A percentile compares a stretch with the other conserved stretches of the same genome.
Conservation (phyloP, 2,888 invertebrate genomes). For the Molanna angustata region DNA sequence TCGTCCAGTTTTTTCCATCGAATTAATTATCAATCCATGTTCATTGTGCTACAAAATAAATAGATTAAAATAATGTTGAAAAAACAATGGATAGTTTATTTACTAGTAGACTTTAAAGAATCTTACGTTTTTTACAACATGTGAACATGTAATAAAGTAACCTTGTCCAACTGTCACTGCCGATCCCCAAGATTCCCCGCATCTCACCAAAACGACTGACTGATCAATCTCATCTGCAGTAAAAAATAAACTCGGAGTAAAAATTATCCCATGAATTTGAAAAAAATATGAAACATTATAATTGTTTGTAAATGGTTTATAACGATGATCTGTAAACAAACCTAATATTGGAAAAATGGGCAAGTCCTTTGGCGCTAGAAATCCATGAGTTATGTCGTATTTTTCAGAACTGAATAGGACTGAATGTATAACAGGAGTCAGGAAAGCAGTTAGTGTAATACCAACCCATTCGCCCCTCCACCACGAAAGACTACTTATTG, state of each 20-base stretch:
- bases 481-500: slow-evolving; percentile 60
- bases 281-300: background rate
- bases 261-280: background rate
- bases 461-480: slow-evolving; percentile 64
- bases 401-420: background rate
- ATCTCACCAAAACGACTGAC: slow-evolving; percentile 55
- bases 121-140: slow-evolving; percentile 56
- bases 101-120: too few relatives aligned
- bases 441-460: slow-evolving; percentile 56
- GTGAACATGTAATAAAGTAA: slow-evolving; percentile 59
- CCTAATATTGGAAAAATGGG: slow-evolving; percentile 4
- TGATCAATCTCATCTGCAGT: slow-evolving; percentile 13
- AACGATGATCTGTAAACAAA: slow-evolving; percentile 4
- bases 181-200: slow-evolving; percentile 60
- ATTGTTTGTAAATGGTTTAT: background rate
- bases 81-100: too few relatives aligned
- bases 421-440: slow-evolving; percentile 39
- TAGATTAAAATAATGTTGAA: background rate
- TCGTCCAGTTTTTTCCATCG: slow-evolving; percentile 44
- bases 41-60: slow-evolving; percentile 39
- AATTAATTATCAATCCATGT: slow-evolving; percentile 46
- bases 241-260: background rate
- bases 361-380: background rate
- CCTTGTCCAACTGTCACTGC: slow-evolving; percentile 56
- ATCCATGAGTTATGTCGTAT: background rate